A percentile compares a stretch with the other conserved stretches of the same genome.
These are phyloP conservation scores for Sciurus carolinensis DNA, from an alignment of 2,797 vertebrate genomes.

Conservation along the genomic window DNA sequence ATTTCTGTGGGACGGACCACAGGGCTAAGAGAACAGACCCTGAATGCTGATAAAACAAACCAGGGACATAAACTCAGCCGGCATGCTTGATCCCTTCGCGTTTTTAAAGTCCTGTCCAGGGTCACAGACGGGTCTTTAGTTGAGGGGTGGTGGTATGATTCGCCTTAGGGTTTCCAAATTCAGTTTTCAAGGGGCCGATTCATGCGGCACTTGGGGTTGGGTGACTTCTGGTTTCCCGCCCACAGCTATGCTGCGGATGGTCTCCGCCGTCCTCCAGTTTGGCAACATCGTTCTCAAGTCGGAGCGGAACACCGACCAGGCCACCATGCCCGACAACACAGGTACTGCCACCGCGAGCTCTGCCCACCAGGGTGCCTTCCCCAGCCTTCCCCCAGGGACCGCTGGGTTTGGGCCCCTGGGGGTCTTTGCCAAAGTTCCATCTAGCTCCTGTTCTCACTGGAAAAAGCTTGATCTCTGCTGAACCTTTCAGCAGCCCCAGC, in stretches of 20 bases:
- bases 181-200: background rate
- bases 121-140: background rate
- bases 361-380: fast-evolving
- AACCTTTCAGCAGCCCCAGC: background rate
- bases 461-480: background rate
- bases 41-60: background rate
- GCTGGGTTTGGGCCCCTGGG: background rate
- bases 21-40: background rate
- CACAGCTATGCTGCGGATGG: slow-evolving; percentile 94
- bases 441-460: no score
- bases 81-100: no score
- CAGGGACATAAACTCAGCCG: background rate
- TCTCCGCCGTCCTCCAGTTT: slow-evolving; percentile 95
- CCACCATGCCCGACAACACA: slow-evolving; percentile 97
- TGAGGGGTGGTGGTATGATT: background rate
- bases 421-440: background rate
- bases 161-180: background rate
- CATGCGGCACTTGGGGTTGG: fast-evolving
- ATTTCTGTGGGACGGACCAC: background rate
- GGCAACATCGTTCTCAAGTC: slow-evolving; percentile 94
- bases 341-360: slow-evolving; percentile 60
- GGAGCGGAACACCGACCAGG: slow-evolving; percentile 95
- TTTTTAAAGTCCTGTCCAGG: background rate
- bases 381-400: background rate
- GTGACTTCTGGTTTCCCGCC: background rate